phyloP scores from a whole-genome alignment of 2,797 vertebrate genomes.

The Echiichthys vipera region DNA sequence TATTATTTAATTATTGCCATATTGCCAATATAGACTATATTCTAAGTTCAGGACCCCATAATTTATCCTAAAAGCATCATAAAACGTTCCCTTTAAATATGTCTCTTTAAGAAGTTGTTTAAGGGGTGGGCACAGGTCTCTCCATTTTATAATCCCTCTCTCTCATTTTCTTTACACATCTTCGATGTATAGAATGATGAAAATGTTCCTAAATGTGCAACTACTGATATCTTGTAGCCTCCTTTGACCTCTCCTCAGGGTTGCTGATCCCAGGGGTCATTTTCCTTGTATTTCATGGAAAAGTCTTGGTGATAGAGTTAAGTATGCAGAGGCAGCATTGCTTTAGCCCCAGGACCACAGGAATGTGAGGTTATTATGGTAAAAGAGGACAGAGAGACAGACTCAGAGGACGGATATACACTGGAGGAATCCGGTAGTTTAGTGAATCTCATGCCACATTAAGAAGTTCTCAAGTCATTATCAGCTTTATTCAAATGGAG shows the following conservation, averaged over 20 bases:
- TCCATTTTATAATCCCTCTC: background rate
- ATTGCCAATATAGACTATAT: too few species aligned
- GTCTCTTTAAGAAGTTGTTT: background rate
- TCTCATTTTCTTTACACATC: background rate
- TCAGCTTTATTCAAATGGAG: background rate
- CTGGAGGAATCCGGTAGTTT: background rate
- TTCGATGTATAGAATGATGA: background rate
- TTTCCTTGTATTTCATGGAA: background rate
- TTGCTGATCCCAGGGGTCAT: background rate
- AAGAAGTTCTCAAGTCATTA: too few species aligned
- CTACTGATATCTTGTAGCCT: background rate
- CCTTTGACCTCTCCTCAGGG: background rate
- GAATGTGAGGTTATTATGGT: slow-evolving; percentile 13
- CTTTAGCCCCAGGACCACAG: background rate
- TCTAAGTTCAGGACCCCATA: too few species aligned
- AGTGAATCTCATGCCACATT: too few species aligned
- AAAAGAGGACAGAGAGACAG: slow-evolving; percentile 2
- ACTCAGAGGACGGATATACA: background rate
- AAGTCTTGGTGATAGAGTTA: background rate
- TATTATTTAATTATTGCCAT: too few species aligned
- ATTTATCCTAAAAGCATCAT: too few species aligned
- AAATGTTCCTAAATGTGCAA: background rate
- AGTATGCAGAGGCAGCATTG: slow-evolving; percentile 5
- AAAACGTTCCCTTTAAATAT: too few species aligned
- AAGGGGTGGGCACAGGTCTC: background rate